Percentiles rank a stretch among this genome's conserved stretches.
Conservation (phyloP, 2,888 invertebrate genomes). For the Clostera curtula region DNA sequence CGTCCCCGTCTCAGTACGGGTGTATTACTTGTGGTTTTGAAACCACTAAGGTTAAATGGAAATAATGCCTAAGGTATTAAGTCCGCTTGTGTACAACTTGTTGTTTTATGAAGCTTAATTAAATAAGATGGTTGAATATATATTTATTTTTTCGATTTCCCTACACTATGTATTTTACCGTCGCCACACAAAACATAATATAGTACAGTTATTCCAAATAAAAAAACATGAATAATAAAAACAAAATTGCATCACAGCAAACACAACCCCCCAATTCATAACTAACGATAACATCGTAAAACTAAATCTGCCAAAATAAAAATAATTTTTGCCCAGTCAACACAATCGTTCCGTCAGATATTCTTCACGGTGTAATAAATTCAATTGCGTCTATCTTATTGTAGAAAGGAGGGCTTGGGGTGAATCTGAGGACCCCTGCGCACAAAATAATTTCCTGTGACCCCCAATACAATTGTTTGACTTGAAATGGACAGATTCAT, state of each 20-base stretch:
- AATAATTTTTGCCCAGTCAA: slow-evolving; percentile 1
- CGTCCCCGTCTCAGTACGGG: no score
- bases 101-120: no score
- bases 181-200: neutral
- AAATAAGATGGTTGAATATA: no score
- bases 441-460: slow-evolving; percentile 15
- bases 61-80: no score
- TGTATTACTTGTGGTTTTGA: no score
- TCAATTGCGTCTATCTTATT: slow-evolving; percentile 25
- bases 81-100: no score
- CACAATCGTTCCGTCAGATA: slow-evolving; percentile 16
- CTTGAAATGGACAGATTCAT: slow-evolving; percentile 18
- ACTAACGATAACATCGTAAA: neutral
- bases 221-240: neutral
- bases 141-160: no score
- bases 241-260: slow-evolving; percentile 1
- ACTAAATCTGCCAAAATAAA: slow-evolving; percentile 1
- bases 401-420: slow-evolving; percentile 15
- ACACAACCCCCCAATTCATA: neutral
- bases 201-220: neutral
- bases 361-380: slow-evolving; percentile 24
- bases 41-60: no score
- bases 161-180: no score
- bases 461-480: slow-evolving; percentile 11
- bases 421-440: slow-evolving; percentile 20